Base-by-base conservation (phyloP, 2,888 invertebrate species). In the Pandemis corylana region DNA sequence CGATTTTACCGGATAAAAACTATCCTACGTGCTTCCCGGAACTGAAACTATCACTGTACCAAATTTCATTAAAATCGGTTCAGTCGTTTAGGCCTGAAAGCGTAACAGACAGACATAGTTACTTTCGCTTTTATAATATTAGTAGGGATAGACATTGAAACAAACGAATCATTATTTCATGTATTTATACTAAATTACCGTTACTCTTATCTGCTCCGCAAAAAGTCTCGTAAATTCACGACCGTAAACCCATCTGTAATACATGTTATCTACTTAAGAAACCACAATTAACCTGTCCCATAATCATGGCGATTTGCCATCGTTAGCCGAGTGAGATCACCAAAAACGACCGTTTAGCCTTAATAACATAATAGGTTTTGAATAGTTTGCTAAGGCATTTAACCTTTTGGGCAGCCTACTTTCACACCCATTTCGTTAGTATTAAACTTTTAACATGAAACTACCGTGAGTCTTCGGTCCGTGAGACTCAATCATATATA, bases 271-370 rank as follows among this genome's bases (percentile, higher is more conserved):
- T 42, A 51, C 42, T 72, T 20, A 66, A 51, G 53, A 51, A 61
- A 56, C 68, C 28, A 64, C 56, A 49, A 64, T 49, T 59, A 65
- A 59, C 68, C 68, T 68, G 62, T 72, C 72, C 51, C 62, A 61
- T 20, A 49, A 64, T 53, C 46, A 42, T 53, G 64, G 49, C 59
- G 41, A 59, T 65, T 70, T 59, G 51, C 36, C 13, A 51, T 69
- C 74, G 49, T 74, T 69, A 49, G 66, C 46, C 0, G 53, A 36
- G 28, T 68, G 42, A 69, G 74, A 61, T 69, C 68, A 68, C 59
- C 69, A 9, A 49, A 68, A 68, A 36, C 68, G 53, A 44, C 63
- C 63, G 68, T 51, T 65, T 74, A 74, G 51, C 74, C 69, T 70
- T 61, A 66, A 69, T 73, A 65, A 61, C 73, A 12, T 56, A 68